These are phyloP conservation scores for Terrapene triunguis DNA, from an alignment of 2,113 vertebrate species.

Conservation along the genomic window DNA sequence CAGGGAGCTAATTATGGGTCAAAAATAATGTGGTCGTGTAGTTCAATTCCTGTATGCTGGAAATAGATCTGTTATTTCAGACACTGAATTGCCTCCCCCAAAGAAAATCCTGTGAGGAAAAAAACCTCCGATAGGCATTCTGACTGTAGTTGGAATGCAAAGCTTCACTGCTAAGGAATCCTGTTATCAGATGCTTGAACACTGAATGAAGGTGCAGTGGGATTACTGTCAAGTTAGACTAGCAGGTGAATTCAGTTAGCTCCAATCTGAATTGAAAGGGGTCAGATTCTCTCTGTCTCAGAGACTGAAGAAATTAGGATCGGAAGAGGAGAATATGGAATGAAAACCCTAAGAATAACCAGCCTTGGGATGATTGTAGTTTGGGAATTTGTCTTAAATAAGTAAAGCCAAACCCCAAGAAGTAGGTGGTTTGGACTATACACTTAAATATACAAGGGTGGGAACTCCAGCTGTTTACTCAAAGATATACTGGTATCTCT, in stretches of 20 bases:
- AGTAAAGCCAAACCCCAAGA: background rate
- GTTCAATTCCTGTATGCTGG: background rate
- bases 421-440: background rate
- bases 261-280: background rate
- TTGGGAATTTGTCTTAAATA: background rate
- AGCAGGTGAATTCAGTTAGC: background rate
- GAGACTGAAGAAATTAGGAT: background rate
- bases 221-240: background rate
- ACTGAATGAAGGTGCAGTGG: background rate
- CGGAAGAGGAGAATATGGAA: background rate
- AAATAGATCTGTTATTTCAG: background rate
- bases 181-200: background rate
- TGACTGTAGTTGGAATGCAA: background rate
- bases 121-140: background rate
- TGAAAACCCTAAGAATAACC: background rate
- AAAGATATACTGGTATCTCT: background rate
- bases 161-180: background rate
- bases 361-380: background rate
- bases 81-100: background rate
- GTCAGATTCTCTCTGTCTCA: background rate
- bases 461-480: background rate
- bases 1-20: background rate
- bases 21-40: background rate
- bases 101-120: background rate
- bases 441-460: background rate